phyloP scores from a whole-genome alignment of 2,113 vertebrate species.

The Zeus faber region DNA sequence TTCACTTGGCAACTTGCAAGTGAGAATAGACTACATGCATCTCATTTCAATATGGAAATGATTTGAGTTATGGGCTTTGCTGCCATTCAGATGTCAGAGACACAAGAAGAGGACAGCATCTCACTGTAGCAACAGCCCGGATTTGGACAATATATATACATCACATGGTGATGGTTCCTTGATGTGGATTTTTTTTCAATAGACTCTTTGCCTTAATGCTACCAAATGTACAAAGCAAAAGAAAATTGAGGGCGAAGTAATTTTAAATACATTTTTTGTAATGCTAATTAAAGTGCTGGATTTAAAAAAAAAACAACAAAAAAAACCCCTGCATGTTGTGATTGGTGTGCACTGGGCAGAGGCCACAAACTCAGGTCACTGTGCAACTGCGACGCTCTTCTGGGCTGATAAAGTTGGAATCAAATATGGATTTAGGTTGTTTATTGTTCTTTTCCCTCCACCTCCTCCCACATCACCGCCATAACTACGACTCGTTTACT shows the following conservation, averaged over 20 bases:
- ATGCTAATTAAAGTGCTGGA: conserved; percentile 79
- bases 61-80: conserved; percentile 18
- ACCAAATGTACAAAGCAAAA: conserved; percentile 70
- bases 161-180: conserved; percentile 60
- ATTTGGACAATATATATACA: conserved; percentile 73
- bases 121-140: conserved; percentile 64
- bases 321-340: too few relatives aligned
- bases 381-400: too few relatives aligned
- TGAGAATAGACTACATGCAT: conserved; percentile 11
- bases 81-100: conserved; percentile 12
- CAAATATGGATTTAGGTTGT: too few relatives aligned
- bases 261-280: conserved; percentile 76
- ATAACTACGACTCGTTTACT: too few relatives aligned
- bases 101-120: conserved; percentile 28
- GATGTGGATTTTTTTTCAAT: conserved; percentile 61
- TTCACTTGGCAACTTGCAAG: conserved; percentile 16
- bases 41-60: conserved; percentile 15
- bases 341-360: too few relatives aligned
- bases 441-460: too few relatives aligned
- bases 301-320: conserved; percentile 55
- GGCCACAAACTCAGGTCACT: too few relatives aligned
- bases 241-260: conserved; percentile 30
- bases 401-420: too few relatives aligned
- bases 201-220: conserved; percentile 75
- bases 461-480: too few relatives aligned